Evolutionary conservation across 2,797 vertebrate species (phyloP).

Genomic region (Austrolebias charrua): DNA sequence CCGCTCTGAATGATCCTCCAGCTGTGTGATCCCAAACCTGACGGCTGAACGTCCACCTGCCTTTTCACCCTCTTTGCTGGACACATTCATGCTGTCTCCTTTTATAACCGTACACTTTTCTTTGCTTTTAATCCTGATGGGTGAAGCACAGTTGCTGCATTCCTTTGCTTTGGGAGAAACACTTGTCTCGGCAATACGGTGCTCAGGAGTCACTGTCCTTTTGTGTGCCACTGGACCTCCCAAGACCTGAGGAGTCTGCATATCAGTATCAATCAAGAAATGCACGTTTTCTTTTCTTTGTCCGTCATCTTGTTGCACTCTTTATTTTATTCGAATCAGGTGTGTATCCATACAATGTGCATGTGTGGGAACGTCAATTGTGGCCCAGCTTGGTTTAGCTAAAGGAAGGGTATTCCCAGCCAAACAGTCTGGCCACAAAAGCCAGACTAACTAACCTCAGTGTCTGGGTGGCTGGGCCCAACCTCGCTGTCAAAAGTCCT

Average conservation of each 20-base stretch:
- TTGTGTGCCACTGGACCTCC: slow-evolving; percentile 15
- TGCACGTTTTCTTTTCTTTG: slow-evolving; percentile 17
- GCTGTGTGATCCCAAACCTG: slow-evolving; percentile 7
- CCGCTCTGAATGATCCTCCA: slow-evolving; percentile 22
- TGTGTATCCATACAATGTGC: slow-evolving; percentile 33
- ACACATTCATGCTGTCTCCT: slow-evolving; percentile 30
- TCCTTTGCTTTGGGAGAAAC: slow-evolving; percentile 28
- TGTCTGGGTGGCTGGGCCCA: slow-evolving; percentile 72
- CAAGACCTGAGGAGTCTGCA: slow-evolving; percentile 8
- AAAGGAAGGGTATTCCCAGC: slow-evolving; percentile 64
- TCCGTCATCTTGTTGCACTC: background rate
- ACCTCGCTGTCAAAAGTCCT: slow-evolving; percentile 62
- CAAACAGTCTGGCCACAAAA: slow-evolving; percentile 75
- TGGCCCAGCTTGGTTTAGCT: slow-evolving; percentile 58
- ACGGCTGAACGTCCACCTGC: slow-evolving; percentile 45
- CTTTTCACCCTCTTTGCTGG: slow-evolving; percentile 21
- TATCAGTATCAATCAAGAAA: slow-evolving; percentile 20
- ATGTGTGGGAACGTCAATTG: slow-evolving; percentile 57
- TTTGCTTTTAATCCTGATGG: slow-evolving; percentile 21
- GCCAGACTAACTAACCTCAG: slow-evolving; percentile 72
- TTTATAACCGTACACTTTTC: slow-evolving; percentile 39
- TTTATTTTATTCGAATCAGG: slow-evolving; percentile 46
- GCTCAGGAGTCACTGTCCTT: slow-evolving; percentile 8
- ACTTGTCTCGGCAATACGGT: slow-evolving; percentile 21
- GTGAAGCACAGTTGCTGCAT: slow-evolving; percentile 49